Percentiles rank a stretch among this genome's conserved stretches.
Conservation (phyloP, 2,888 invertebrate species). For the Liopterus haemorrhoidalis region DNA sequence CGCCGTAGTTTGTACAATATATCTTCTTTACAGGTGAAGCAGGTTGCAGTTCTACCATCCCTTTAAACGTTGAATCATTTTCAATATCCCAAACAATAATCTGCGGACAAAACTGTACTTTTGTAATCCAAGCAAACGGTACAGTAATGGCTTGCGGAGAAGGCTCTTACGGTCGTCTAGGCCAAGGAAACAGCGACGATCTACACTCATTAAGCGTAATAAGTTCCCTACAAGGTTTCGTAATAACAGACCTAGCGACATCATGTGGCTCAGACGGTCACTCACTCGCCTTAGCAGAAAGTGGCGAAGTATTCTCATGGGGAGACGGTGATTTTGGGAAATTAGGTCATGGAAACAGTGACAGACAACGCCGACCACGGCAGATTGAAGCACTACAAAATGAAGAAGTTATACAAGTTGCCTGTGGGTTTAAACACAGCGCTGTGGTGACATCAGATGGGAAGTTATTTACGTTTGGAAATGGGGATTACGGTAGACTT, state of each 20-base stretch:
- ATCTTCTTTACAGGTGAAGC: no score
- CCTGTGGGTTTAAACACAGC: slow-evolving; percentile 60
- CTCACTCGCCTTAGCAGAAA: slow-evolving; percentile 57
- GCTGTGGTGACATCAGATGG: slow-evolving; percentile 60
- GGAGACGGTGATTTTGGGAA: slow-evolving; percentile 63
- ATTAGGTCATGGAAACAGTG: slow-evolving; percentile 60
- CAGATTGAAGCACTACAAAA: slow-evolving; percentile 58
- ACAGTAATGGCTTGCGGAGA: slow-evolving; percentile 59
- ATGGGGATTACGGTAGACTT: slow-evolving; percentile 58
- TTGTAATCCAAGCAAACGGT: slow-evolving; percentile 56
- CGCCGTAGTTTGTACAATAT: no score
- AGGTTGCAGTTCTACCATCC: slow-evolving; percentile 45
- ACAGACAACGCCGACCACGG: slow-evolving; percentile 55
- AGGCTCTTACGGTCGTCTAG: slow-evolving; percentile 58
- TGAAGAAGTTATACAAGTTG: slow-evolving; percentile 55
- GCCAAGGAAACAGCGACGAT: slow-evolving; percentile 60
- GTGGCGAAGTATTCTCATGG: slow-evolving; percentile 62
- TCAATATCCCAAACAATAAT: slow-evolving; percentile 52
- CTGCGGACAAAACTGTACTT: slow-evolving; percentile 62
- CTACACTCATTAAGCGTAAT: slow-evolving; percentile 53
- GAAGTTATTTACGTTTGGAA: slow-evolving; percentile 59
- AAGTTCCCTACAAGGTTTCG: slow-evolving; percentile 57
- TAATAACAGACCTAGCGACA: slow-evolving; percentile 56
- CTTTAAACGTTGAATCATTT: slow-evolving; percentile 47
- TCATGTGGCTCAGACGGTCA: slow-evolving; percentile 62